These are phyloP conservation scores for Rhinogobio ventralis DNA, from an alignment of 2,797 vertebrate species.

Conservation along the genomic window DNA sequence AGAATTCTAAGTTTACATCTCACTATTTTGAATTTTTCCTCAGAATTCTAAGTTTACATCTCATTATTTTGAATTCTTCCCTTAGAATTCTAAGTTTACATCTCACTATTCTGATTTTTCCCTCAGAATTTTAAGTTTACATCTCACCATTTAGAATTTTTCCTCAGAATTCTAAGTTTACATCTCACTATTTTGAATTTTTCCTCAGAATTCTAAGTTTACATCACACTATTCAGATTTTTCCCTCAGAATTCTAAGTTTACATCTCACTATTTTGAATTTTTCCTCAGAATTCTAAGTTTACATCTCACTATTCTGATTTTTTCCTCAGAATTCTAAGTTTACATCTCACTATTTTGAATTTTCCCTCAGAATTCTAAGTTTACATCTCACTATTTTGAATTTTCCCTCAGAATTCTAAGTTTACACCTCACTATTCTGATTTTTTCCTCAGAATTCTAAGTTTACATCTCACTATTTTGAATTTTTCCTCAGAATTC, in stretches of 20 bases:
- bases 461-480: too few species aligned
- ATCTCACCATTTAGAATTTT: background rate
- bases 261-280: background rate
- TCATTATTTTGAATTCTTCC: too few species aligned
- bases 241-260: background rate
- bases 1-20: too few species aligned
- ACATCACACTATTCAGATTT: background rate
- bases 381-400: background rate
- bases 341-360: background rate
- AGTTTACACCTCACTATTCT: too few species aligned
- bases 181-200: background rate
- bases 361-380: background rate
- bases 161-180: background rate
- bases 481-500: too few species aligned
- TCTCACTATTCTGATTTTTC: too few species aligned
- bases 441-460: too few species aligned
- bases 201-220: background rate
- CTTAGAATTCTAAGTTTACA: too few species aligned
- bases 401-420: background rate
- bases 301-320: background rate
- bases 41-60: too few species aligned
- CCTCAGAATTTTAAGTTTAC: too few species aligned
- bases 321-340: background rate
- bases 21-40: too few species aligned
- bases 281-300: background rate